phyloP scores from a whole-genome alignment of 1,140 invertebrate genomes.

The Metopolophium dirhodum region DNA sequence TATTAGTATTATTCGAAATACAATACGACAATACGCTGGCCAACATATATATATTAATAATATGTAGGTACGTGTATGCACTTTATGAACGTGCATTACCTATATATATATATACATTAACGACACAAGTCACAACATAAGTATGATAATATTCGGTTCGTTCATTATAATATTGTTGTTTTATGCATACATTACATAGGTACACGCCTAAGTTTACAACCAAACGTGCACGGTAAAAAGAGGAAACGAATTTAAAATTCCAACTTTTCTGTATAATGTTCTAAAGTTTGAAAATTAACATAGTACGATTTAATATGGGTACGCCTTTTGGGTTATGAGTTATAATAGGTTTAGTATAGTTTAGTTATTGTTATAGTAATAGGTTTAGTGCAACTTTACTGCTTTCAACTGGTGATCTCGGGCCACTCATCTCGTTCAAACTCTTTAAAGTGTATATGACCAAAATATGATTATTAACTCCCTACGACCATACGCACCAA shows the following conservation, averaged over 20 bases:
- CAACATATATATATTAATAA: neutral
- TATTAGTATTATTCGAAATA: constrained; percentile 22
- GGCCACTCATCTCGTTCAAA: too few species aligned
- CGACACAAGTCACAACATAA: neutral
- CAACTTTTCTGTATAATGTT: neutral
- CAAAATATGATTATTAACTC: too few species aligned
- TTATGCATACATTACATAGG: neutral
- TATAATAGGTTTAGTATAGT: neutral
- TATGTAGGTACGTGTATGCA: neutral
- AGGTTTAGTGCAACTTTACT: neutral
- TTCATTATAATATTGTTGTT: neutral
- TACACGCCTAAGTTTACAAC: neutral
- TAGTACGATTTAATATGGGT: too few species aligned
- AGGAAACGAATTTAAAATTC: neutral
- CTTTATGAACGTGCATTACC: neutral
- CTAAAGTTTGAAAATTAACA: neutral
- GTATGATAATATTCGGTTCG: neutral
- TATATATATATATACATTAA: neutral
- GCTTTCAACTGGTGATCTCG: neutral
- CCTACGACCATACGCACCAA: too few species aligned
- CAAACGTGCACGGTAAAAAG: neutral
- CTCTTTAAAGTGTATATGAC: too few species aligned
- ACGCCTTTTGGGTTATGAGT: neutral
- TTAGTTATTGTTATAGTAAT: too few species aligned
- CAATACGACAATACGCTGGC: neutral